Evolutionary conservation across 2,888 invertebrate genomes (phyloP).

Genomic region (Latrodectus elegans): DNA sequence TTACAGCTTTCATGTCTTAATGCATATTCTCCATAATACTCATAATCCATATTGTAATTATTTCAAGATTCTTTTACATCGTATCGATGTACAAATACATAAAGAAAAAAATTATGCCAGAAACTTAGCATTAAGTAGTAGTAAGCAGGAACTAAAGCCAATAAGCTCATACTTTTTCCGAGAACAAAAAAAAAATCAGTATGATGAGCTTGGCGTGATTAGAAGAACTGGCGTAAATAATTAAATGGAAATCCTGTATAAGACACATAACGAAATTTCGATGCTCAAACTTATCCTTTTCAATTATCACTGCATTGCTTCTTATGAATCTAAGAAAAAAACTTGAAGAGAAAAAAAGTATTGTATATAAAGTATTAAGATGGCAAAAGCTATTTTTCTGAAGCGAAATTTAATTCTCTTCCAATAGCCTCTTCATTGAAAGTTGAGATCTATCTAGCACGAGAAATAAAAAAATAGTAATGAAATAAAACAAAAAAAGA

Average conservation of each 20-base stretch:
- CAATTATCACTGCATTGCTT: background rate
- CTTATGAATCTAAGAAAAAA: background rate
- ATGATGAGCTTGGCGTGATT: background rate
- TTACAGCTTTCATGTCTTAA: too few species aligned
- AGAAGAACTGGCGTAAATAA: background rate
- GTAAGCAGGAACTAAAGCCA: background rate
- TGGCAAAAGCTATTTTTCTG: background rate
- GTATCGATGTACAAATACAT: background rate
- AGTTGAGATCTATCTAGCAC: background rate
- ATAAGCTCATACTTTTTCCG: background rate
- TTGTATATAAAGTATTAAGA: background rate
- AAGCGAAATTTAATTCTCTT: conserved; percentile 27
- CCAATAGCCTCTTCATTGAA: conserved; percentile 6
- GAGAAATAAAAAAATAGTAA: background rate
- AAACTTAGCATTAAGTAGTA: background rate
- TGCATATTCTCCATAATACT: too few species aligned
- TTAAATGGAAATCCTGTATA: background rate
- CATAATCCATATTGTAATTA: too few species aligned
- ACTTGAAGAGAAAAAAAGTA: background rate
- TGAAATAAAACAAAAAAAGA: conserved; percentile 4
- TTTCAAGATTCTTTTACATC: too few species aligned
- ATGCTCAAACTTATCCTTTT: background rate
- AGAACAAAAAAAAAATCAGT: background rate
- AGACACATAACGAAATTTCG: conserved; percentile 2
- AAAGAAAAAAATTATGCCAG: background rate